These are phyloP conservation scores for Drosophila mulleri DNA, from an alignment of 2,888 invertebrate species.

Conservation along the genomic window DNA sequence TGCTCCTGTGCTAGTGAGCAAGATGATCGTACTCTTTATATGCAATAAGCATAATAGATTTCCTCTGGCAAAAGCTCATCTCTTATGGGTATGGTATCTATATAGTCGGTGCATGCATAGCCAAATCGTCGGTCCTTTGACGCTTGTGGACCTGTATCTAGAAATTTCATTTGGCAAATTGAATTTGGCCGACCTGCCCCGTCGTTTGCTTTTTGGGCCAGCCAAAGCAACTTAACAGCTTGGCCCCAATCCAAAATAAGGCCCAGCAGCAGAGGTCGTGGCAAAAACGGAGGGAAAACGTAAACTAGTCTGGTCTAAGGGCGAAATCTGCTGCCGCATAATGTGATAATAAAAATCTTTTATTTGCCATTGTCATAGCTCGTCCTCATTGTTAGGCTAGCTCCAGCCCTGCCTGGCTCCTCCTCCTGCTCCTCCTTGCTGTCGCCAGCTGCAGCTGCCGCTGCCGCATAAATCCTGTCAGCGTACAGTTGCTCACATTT, in stretches of 20 bases:
- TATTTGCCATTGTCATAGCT: conserved; percentile 72
- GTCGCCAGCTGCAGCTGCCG: conserved; percentile 50
- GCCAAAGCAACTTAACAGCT: conserved; percentile 49
- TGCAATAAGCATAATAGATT: not conserved
- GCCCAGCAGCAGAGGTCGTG: conserved; percentile 12
- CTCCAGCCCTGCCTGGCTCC: conserved; percentile 6
- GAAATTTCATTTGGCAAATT: conserved; percentile 76
- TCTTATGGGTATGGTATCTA: conserved; percentile 18
- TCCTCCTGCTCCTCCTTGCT: not conserved
- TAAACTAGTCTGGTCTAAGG: conserved; percentile 43
- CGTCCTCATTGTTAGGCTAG: not conserved
- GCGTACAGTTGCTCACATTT: conserved; percentile 76
- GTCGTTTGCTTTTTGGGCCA: conserved; percentile 55
- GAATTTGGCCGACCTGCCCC: conserved; percentile 70
- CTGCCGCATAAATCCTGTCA: conserved; percentile 75
- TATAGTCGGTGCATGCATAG: not conserved
- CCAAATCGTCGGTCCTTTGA: conserved; percentile 29
- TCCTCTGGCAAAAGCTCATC: not conserved
- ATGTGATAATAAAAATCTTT: conserved; percentile 80
- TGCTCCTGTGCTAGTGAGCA: no score
- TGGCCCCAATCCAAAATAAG: conserved; percentile 59
- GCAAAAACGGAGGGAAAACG: conserved; percentile 14
- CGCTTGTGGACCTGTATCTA: conserved; percentile 39
- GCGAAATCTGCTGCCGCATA: conserved; percentile 76
- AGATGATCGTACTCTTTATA: no score